These are phyloP conservation scores for Ochotona curzoniae DNA, from an alignment of 2,113 vertebrate species.

Conservation along the genomic window DNA sequence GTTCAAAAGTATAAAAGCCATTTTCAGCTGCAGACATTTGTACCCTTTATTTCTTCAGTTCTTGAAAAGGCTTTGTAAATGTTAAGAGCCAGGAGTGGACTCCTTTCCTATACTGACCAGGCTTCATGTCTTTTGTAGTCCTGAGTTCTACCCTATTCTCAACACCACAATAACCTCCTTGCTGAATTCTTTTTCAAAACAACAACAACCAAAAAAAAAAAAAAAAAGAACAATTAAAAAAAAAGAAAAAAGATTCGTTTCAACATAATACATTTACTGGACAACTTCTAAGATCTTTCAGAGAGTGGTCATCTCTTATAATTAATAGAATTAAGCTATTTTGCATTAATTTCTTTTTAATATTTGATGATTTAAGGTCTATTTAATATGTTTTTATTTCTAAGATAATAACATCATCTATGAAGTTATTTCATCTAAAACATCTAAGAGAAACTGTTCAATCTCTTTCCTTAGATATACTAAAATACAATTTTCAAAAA, in stretches of 20 bases:
- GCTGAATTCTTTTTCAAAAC: conserved; percentile 66
- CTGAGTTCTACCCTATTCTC: conserved; percentile 71
- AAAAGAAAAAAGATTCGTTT: conserved; percentile 27
- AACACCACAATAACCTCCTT: conserved; percentile 61
- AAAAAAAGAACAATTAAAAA: too few relatives aligned
- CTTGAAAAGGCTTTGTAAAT: conserved; percentile 87
- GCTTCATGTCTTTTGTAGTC: conserved; percentile 80
- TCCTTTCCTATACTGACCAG: conserved; percentile 74
- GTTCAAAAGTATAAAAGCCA: conserved; percentile 87
- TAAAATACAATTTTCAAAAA: conserved; percentile 60
- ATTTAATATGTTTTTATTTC: conserved; percentile 63
- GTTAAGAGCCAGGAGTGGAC: conserved; percentile 80
- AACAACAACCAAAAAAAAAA: conserved; percentile 56
- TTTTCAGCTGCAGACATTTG: conserved; percentile 83
- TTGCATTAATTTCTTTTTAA: conserved; percentile 39
- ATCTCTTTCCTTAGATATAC: conserved; percentile 1
- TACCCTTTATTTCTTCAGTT: conserved; percentile 85
- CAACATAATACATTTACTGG: conserved; percentile 32
- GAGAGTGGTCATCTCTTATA: background rate
- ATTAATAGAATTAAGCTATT: conserved; percentile 58
- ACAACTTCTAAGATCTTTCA: conserved; percentile 27
- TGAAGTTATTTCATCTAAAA: conserved; percentile 71
- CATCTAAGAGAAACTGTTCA: conserved; percentile 14
- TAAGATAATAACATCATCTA: conserved; percentile 51
- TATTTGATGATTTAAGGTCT: conserved; percentile 45